Conservation (phyloP, 2,113 vertebrate genomes). For the Passer montanus region DNA sequence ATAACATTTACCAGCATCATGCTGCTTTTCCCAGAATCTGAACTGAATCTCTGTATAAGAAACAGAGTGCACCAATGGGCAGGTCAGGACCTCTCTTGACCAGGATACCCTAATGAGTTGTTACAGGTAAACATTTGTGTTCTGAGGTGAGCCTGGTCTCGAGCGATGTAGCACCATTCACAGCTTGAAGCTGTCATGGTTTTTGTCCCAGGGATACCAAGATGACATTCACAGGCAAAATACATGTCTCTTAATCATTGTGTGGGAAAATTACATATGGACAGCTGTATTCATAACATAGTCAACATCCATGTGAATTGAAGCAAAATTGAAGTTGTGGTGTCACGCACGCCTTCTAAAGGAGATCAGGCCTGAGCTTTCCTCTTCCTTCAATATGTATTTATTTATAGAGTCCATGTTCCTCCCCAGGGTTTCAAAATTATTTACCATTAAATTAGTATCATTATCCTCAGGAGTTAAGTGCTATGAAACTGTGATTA, state of each 20-base stretch:
- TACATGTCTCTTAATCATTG: neutral
- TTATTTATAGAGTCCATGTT: neutral
- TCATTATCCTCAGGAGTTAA: slow-evolving; percentile 1
- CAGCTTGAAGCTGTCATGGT: neutral
- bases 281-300: neutral
- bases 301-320: neutral
- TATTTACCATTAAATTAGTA: neutral
- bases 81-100: neutral
- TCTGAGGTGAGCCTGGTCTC: neutral
- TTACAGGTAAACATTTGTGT: neutral
- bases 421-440: neutral
- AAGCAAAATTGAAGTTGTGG: neutral
- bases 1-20: neutral
- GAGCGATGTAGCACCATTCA: neutral
- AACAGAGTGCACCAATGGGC: neutral
- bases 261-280: neutral
- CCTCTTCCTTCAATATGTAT: neutral
- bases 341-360: neutral
- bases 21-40: neutral
- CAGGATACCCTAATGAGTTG: neutral
- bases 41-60: neutral
- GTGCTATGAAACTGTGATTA: neutral
- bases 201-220: neutral
- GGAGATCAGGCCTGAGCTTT: neutral
- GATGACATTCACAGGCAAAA: neutral